These are phyloP conservation scores for Meiosimyza platycephala DNA, from an alignment of 2,888 invertebrate genomes.

Conservation along the genomic window DNA sequence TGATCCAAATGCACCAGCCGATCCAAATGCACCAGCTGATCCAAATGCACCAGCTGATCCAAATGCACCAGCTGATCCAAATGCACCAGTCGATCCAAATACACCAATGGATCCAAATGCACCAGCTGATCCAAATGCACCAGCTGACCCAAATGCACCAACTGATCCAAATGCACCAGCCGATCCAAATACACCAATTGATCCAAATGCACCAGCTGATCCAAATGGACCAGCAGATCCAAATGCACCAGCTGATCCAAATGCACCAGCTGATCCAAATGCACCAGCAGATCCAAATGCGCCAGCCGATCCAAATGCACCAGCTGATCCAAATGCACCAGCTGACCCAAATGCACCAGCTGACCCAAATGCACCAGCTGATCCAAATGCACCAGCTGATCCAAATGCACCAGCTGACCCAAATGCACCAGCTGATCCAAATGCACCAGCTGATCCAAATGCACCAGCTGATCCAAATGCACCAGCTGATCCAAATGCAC, in stretches of 20 bases:
- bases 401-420: slow-evolving; percentile 32
- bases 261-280: slow-evolving; percentile 24
- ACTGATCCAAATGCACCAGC: slow-evolving; percentile 37
- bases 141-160: slow-evolving; percentile 37
- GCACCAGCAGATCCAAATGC: slow-evolving; percentile 25
- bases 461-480: slow-evolving; percentile 29
- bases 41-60: slow-evolving; percentile 36
- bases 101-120: slow-evolving; percentile 35
- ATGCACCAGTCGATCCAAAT: slow-evolving; percentile 27
- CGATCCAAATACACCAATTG: slow-evolving; percentile 29
- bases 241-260: slow-evolving; percentile 28
- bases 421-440: slow-evolving; percentile 27
- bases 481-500: slow-evolving; percentile 36
- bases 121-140: slow-evolving; percentile 36
- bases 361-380: slow-evolving; percentile 34
- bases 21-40: slow-evolving; percentile 31
- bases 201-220: slow-evolving; percentile 31
- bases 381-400: slow-evolving; percentile 33
- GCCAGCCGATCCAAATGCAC: slow-evolving; percentile 41
- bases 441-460: slow-evolving; percentile 25
- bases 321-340: slow-evolving; percentile 35
- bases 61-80: slow-evolving; percentile 35
- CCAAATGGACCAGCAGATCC: slow-evolving; percentile 33
- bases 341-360: slow-evolving; percentile 33
- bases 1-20: slow-evolving; percentile 35